Conservation (phyloP, 2,113 vertebrate species). For the Bombycilla garrulus region DNA sequence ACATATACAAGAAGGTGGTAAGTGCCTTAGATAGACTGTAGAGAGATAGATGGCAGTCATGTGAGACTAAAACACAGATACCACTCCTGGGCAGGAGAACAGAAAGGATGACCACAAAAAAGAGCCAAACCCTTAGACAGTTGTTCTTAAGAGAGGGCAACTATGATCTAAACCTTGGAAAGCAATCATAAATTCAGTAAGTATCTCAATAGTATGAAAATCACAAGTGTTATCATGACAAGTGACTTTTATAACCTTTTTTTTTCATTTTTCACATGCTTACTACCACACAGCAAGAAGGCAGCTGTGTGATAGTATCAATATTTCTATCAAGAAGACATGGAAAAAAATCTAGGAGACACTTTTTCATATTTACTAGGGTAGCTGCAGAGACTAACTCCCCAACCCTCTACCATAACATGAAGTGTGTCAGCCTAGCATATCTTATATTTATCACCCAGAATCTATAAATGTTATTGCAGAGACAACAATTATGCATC, state of each 20-base stretch:
- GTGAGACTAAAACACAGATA: not conserved
- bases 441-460: not conserved
- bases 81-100: not conserved
- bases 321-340: not conserved
- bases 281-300: not conserved
- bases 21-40: not conserved
- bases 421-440: not conserved
- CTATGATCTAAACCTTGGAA: not conserved
- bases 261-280: not conserved
- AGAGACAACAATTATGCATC: not conserved
- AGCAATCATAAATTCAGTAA: not conserved
- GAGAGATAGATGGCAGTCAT: conserved; percentile 26
- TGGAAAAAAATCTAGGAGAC: not conserved
- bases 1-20: not conserved
- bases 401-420: not conserved
- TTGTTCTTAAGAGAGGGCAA: not conserved
- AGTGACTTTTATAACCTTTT: not conserved
- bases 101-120: not conserved
- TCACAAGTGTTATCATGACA: not conserved
- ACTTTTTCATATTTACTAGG: not conserved
- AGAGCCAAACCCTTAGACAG: not conserved
- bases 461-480: not conserved
- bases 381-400: not conserved
- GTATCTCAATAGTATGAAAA: not conserved
- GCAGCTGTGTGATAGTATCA: not conserved